A percentile compares a stretch with the other conserved stretches of the same genome.
Conservation (phyloP, 2,888 invertebrate species). For the Chymomyza fuscimana region DNA sequence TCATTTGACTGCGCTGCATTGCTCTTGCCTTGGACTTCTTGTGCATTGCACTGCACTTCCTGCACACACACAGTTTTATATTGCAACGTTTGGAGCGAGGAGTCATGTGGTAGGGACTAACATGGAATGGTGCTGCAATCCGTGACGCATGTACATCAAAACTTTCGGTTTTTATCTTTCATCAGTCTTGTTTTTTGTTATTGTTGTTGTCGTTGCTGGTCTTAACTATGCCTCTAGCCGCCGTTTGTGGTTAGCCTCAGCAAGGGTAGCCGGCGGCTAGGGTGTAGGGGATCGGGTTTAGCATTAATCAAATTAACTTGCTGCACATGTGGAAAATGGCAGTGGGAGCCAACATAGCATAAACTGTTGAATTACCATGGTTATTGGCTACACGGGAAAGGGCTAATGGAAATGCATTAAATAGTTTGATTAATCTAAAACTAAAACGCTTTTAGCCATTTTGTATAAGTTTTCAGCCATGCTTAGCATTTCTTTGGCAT, state of each 20-base stretch:
- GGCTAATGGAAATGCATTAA: neutral
- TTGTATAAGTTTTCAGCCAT: neutral
- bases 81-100: neutral
- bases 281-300: slow-evolving; percentile 2
- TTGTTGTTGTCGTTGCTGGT: slow-evolving; percentile 15
- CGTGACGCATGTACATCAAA: slow-evolving; percentile 68
- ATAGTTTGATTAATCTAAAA: neutral
- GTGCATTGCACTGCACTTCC: slow-evolving; percentile 67
- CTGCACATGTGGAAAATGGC: slow-evolving; percentile 16
- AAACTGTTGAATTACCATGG: neutral
- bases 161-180: slow-evolving; percentile 74
- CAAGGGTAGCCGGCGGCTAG: slow-evolving; percentile 1
- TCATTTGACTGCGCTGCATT: slow-evolving; percentile 3
- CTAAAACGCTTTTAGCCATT: neutral
- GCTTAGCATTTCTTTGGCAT: neutral
- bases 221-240: slow-evolving; percentile 40
- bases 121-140: slow-evolving; percentile 27
- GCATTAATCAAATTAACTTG: slow-evolving; percentile 49
- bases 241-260: slow-evolving; percentile 40
- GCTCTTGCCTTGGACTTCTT: slow-evolving; percentile 10
- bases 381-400: neutral
- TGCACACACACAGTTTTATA: slow-evolving; percentile 27
- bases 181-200: slow-evolving; percentile 41
- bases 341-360: slow-evolving; percentile 4
- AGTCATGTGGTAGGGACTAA: neutral